Base-by-base conservation (phyloP, 2,888 invertebrate genomes). In the Chouioia cunea region DNA sequence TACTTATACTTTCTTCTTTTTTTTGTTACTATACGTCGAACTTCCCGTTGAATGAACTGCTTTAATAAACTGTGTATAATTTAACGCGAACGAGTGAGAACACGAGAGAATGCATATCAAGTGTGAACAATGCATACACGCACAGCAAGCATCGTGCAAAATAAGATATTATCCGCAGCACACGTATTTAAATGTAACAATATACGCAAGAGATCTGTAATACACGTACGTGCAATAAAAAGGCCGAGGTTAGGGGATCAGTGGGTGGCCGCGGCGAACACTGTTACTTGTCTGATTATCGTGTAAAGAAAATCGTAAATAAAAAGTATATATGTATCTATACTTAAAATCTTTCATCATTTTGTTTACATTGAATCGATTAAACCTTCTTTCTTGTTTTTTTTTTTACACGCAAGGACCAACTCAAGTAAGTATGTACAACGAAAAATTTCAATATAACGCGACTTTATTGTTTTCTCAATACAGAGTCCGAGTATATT, bases 211-310 rank as follows among this genome's bases (percentile, higher is more conserved):
- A 36, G 54, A 48, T 16, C 65, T 50, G n/a, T n/a, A n/a, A n/a
- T n/a, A 27, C 23, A 53, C 16, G 53, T 53, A 44, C n/a, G 53
- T 3, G 46, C 59, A 54, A 58, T 16, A 27, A 27, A 56, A 20
- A 2, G 65, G 70, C 66, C 72, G 66, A 72, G 70, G 50, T 57
- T 58, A 52, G 47, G 71, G 52, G 20, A 2, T 16, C 56, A 60
- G 47, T 60, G 72, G 53, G 65, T 52, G 65, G 27, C 70, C 72
- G 74, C 74, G 67, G 75, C 76, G 77, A 81, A 79, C 79, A 79
- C 81, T 82, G 82, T 82, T 83, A 83, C 77, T 81, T 81, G 83
- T 83, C 82, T 81, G 81, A 83, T 81, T 81, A 83, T 83, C 79
- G 80, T 83, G 81, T 83, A 83, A 82, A 81, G 77, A 81, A 50